Evolutionary conservation across 2,888 invertebrate genomes (phyloP).

Genomic region (Dryomyza anilis): DNA sequence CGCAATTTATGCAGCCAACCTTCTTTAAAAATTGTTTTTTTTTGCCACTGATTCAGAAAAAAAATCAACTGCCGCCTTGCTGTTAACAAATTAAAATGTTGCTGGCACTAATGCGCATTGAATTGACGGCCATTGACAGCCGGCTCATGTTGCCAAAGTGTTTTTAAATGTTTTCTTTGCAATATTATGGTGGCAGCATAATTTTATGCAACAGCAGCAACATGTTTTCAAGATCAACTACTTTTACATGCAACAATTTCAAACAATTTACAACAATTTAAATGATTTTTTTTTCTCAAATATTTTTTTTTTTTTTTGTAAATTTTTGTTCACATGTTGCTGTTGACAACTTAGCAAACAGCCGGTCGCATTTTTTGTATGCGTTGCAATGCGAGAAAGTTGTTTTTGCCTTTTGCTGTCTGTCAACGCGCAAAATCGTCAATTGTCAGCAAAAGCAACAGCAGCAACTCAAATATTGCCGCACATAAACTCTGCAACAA

Average conservation of each 20-base stretch:
- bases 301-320: not conserved
- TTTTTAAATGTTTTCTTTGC: conserved; percentile 3
- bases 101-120: not conserved
- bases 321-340: not conserved
- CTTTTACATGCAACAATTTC: not conserved
- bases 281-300: not conserved
- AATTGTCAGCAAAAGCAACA: conserved; percentile 16
- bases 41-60: not conserved
- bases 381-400: conserved; percentile 22
- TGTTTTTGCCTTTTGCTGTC: conserved; percentile 27
- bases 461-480: not conserved
- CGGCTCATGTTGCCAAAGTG: not conserved
- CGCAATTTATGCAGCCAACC: not conserved
- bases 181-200: not conserved
- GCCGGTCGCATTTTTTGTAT: not conserved
- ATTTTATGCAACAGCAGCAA: not conserved
- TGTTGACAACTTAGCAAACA: conserved; percentile 1
- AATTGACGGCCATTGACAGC: not conserved
- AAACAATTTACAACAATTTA: too few relatives aligned
- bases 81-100: not conserved
- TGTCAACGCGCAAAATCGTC: conserved; percentile 20
- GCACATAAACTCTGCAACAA: too few relatives aligned
- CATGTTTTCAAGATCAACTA: not conserved
- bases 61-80: not conserved
- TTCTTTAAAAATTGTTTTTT: not conserved